Base-by-base conservation (phyloP, 2,888 invertebrate genomes). In the Leucophora obtusa region DNA sequence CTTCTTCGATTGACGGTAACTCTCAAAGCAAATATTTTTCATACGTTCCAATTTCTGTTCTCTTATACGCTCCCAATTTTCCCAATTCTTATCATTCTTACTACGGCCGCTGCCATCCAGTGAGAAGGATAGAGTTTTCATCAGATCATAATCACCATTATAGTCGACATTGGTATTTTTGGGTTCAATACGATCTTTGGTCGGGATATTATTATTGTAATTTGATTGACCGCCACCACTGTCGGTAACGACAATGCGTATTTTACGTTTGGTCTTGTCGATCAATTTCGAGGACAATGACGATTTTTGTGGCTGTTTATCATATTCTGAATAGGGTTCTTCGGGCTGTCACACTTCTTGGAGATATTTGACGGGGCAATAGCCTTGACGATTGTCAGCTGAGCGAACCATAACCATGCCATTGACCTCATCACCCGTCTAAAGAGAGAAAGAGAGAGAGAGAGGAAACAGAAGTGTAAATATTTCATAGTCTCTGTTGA, bases 361-460 rank as follows among this genome's bases (percentile, higher is more conserved):
- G 82, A 98, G 93, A 89, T 97, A 98, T 90, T 97, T 97, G 53
- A 96, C 91, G n/a, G 98, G 98, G 91, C 98, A 98, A 84, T 96
- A 94, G 77, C 96, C 97, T 91, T 97, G 96, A 85, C 96, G 96
- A 92, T 96, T 97, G 87, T 97, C 96, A 0, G 97, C 97, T 59
- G 96, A 96, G 70, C 97, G 94, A 82, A 98, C 96, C 94, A 96
- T 95, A 82, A 98, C 96, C 93, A 97, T 97, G 28, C 97, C 98
- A 86, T 97, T 96, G 0, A 96, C 92, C 88, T 98, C 98, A 83
- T 98, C 97, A 2, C 97, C 97, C 9, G 96, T 93, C 91, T 90
- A 65, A 9, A 15, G 28, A 10, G 21, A n/a, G 8, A n/a, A 5
- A 53, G 1, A 50, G 17, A 66, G 43, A 68, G 53, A 50, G 54